Percentiles rank a stretch among this genome's conserved stretches.
phyloP scores from a whole-genome alignment of 2,888 invertebrate species.

The Cyclophora albipunctata region DNA sequence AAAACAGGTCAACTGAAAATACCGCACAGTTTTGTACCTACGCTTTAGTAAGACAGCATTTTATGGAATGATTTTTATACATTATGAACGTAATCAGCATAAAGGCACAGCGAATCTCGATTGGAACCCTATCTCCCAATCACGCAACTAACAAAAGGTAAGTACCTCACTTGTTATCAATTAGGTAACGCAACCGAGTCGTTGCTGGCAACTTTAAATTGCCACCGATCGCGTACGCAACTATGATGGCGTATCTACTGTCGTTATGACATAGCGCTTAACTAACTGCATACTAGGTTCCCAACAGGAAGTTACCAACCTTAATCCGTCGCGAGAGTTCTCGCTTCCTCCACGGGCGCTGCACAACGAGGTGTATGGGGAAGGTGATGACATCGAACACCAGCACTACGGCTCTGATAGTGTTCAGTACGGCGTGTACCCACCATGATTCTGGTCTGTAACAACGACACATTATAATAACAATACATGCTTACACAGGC shows the following conservation, averaged over 20 bases:
- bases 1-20: conserved; percentile 32
- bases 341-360: conserved; percentile 90
- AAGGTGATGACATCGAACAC: conserved; percentile 93
- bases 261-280: no score
- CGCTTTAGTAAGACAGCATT: not conserved
- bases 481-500: not conserved
- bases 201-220: no score
- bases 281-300: no score
- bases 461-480: conserved; percentile 4
- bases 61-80: no score
- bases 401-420: conserved; percentile 87
- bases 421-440: conserved; percentile 82
- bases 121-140: no score
- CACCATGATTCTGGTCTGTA: conserved; percentile 79
- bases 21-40: conserved; percentile 14
- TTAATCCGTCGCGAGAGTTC: conserved; percentile 85
- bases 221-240: no score
- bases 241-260: no score
- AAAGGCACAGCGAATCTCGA: no score
- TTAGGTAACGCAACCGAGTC: no score
- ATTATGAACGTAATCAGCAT: no score
- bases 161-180: no score
- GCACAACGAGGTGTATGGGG: conserved; percentile 90
- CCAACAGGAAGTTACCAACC: conserved; percentile 52
- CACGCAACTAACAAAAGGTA: no score